Conservation (phyloP, 2,113 vertebrate species). For the Nymphicus hollandicus region DNA sequence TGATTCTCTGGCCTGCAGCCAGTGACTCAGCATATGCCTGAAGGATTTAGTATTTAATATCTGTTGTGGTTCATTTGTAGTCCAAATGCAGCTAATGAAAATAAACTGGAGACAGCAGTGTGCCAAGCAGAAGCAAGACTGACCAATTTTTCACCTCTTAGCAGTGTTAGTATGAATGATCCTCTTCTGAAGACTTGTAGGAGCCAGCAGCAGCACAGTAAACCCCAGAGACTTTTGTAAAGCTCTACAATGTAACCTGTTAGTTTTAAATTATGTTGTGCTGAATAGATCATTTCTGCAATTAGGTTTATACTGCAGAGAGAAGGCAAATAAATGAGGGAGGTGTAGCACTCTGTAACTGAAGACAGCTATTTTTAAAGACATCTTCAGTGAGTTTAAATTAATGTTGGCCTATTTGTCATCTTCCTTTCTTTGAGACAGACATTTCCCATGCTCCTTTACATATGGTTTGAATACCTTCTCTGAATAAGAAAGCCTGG, state of each 20-base stretch:
- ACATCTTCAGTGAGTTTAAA: not conserved
- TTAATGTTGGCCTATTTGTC: slow-evolving; percentile 25
- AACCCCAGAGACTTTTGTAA: not conserved
- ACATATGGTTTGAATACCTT: not conserved
- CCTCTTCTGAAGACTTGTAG: not conserved
- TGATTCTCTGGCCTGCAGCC: not conserved
- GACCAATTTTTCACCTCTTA: not conserved
- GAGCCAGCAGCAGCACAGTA: not conserved
- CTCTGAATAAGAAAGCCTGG: not conserved
- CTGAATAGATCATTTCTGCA: slow-evolving; percentile 17
- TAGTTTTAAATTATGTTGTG: slow-evolving; percentile 21
- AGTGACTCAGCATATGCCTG: not conserved
- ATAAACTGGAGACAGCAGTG: not conserved
- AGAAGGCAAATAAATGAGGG: not conserved
- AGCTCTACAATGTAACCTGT: not conserved
- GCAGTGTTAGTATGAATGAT: not conserved
- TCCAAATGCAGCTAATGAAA: not conserved
- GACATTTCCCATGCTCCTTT: not conserved
- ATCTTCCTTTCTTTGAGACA: not conserved
- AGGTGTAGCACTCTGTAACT: not conserved
- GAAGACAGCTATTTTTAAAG: slow-evolving; percentile 27
- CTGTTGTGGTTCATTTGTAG: not conserved
- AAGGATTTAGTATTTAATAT: not conserved
- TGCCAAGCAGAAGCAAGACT: not conserved
- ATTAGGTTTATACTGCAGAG: slow-evolving; percentile 26